These are phyloP conservation scores for Drosophila atripex DNA, from an alignment of 2,888 invertebrate species.

Conservation along the genomic window DNA sequence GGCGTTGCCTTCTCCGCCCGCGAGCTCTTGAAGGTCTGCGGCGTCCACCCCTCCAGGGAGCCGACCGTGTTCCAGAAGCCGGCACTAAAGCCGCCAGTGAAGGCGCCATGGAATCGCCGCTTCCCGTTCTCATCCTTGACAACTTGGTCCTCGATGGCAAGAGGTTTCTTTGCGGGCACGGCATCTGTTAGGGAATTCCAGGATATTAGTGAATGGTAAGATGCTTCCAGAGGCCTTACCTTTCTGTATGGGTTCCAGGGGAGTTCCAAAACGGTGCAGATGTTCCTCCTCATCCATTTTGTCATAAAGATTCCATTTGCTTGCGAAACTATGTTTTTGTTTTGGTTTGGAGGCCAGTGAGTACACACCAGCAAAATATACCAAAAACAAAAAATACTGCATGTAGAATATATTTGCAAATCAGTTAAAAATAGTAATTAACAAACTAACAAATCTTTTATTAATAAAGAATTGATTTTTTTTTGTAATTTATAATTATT, in stretches of 20 bases:
- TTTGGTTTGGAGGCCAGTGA: constrained; percentile 20
- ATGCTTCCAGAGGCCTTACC: constrained; percentile 85
- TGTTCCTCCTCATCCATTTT: constrained; percentile 87
- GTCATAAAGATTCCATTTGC: not conserved
- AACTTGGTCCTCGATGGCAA: constrained; percentile 92
- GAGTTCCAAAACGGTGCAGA: constrained; percentile 90
- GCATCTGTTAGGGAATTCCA: constrained; percentile 86
- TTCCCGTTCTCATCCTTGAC: constrained; percentile 95
- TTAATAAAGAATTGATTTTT: not conserved
- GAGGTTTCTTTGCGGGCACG: constrained; percentile 91
- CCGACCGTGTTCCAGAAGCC: constrained; percentile 99
- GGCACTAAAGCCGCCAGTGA: constrained; percentile 98
- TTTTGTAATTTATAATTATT: not conserved
- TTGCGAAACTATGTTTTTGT: constrained; percentile 9
- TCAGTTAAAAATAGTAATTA: not conserved
- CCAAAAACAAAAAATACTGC: not conserved
- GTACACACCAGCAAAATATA: constrained; percentile 4
- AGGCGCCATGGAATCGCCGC: constrained; percentile 98
- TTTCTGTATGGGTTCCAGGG: constrained; percentile 92
- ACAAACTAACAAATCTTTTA: not conserved
- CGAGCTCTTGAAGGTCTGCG: constrained; percentile 95
- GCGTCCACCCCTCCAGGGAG: constrained; percentile 97
- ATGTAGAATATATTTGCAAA: too few relatives aligned
- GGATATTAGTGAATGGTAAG: not conserved
- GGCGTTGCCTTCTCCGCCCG: constrained; percentile 87